A percentile compares a stretch with the other conserved stretches of the same genome.
Conservation (phyloP, 2,113 vertebrate genomes). For the Upupa epops region DNA sequence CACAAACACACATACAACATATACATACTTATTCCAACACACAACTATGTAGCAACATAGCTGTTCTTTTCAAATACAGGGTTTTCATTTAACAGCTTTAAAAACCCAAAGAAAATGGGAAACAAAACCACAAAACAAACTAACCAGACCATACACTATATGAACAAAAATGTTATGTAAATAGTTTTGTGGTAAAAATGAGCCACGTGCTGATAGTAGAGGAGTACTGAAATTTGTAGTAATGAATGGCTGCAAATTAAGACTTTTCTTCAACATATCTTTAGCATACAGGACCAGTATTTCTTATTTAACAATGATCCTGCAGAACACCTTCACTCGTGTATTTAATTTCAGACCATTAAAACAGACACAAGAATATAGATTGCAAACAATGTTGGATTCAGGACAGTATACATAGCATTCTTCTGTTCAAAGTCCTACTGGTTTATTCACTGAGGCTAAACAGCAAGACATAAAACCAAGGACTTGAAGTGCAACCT, state of each 20-base stretch:
- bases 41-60: slow-evolving; percentile 33
- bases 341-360: slow-evolving; percentile 62
- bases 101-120: slow-evolving; percentile 26
- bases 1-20: neutral
- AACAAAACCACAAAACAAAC: neutral
- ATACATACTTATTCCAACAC: slow-evolving; percentile 41
- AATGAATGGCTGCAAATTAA: slow-evolving; percentile 81
- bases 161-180: slow-evolving; percentile 64
- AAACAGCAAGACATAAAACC: slow-evolving; percentile 72
- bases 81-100: slow-evolving; percentile 64
- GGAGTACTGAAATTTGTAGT: slow-evolving; percentile 60
- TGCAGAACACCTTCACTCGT: slow-evolving; percentile 65
- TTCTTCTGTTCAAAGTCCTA: slow-evolving; percentile 69
- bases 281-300: slow-evolving; percentile 66
- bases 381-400: slow-evolving; percentile 63
- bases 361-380: slow-evolving; percentile 64
- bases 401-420: slow-evolving; percentile 65
- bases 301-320: slow-evolving; percentile 46
- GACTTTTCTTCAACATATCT: slow-evolving; percentile 74
- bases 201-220: slow-evolving; percentile 60
- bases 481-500: slow-evolving; percentile 52
- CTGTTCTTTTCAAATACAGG: slow-evolving; percentile 48
- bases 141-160: slow-evolving; percentile 35
- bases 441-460: slow-evolving; percentile 76
- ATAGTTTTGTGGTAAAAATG: slow-evolving; percentile 54